These are phyloP conservation scores for Yponomeuta malinellus DNA, from an alignment of 2,888 invertebrate genomes.

Conservation along the genomic window DNA sequence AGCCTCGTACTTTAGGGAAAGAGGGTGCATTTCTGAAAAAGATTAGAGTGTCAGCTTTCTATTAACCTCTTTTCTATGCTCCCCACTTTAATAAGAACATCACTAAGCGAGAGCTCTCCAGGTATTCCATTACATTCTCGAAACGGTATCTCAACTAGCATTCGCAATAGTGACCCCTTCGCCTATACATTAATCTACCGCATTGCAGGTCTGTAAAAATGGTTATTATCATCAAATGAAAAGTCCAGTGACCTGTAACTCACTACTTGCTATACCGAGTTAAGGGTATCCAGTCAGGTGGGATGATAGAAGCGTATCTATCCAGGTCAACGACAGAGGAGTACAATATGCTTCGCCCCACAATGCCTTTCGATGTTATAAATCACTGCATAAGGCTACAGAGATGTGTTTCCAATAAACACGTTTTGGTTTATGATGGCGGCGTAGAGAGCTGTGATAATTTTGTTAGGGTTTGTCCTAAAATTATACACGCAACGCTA, in stretches of 20 bases:
- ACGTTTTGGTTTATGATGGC: not conserved
- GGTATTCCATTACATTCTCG: no score
- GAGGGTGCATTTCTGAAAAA: conserved; percentile 1
- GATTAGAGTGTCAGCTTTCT: not conserved
- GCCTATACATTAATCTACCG: no score
- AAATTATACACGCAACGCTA: no score
- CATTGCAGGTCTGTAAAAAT: not conserved
- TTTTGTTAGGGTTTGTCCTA: not conserved
- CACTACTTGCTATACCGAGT: not conserved
- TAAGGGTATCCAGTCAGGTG: not conserved
- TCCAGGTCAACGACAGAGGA: conserved; percentile 40
- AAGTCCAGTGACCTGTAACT: not conserved
- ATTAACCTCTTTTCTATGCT: not conserved
- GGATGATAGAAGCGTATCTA: conserved; percentile 37
- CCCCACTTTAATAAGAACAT: no score
- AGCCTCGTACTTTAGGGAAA: not conserved
- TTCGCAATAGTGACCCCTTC: no score
- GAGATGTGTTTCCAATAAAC: conserved; percentile 6
- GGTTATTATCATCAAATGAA: not conserved
- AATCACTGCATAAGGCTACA: conserved; percentile 6
- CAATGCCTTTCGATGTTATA: conserved; percentile 13
- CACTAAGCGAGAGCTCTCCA: no score
- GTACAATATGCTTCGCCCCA: conserved; percentile 33
- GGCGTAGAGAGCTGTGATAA: not conserved
- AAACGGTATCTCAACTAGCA: no score